These are phyloP conservation scores for Synanceia verrucosa DNA, from an alignment of 2,797 vertebrate species.

Conservation along the genomic window DNA sequence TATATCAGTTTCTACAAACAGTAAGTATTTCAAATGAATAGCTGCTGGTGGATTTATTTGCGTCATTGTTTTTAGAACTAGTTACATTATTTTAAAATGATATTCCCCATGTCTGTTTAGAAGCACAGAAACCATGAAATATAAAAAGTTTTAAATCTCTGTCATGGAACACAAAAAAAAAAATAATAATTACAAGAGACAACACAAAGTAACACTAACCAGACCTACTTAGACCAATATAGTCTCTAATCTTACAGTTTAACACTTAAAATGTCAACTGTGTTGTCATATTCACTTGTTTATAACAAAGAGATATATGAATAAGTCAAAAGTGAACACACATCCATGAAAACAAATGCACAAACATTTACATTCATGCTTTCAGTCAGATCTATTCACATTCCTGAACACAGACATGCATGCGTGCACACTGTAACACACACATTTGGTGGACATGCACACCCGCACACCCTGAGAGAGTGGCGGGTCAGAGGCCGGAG, in stretches of 20 bases:
- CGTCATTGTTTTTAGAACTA: not conserved
- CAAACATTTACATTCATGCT: conserved; percentile 22
- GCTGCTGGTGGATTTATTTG: not conserved
- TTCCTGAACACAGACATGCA: not conserved
- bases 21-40: conserved; percentile 24
- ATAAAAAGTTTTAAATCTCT: not conserved
- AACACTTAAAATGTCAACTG: not conserved
- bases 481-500: conserved; percentile 78
- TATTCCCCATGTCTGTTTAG: not conserved
- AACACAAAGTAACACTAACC: not conserved
- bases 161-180: not conserved
- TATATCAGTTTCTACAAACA: conserved; percentile 43
- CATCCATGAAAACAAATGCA: not conserved
- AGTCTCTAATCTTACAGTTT: not conserved
- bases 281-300: not conserved
- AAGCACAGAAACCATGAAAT: not conserved
- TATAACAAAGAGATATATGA: not conserved
- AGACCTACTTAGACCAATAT: not conserved
- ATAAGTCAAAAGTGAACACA: not conserved
- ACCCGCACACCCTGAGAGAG: conserved; percentile 57
- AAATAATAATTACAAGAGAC: not conserved
- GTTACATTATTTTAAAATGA: not conserved
- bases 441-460: conserved; percentile 3
- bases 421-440: not conserved
- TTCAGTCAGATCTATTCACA: conserved; percentile 22